Base-by-base conservation (phyloP, 1,140 invertebrate genomes). In the Eubasilissa regina region DNA sequence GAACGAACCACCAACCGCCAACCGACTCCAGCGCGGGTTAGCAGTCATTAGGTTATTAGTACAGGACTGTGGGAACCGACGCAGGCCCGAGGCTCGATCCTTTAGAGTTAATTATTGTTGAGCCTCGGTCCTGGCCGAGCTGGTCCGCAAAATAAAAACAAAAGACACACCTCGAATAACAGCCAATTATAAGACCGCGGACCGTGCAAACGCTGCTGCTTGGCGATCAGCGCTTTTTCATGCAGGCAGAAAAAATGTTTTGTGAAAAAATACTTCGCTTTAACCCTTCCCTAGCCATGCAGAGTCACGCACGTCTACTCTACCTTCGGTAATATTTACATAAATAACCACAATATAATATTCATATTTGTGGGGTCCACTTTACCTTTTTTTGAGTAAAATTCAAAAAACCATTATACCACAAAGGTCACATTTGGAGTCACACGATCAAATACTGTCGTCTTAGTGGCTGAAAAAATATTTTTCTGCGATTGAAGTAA, bases 101-200 rank as follows among this genome's bases (percentile, higher is more conserved):
- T 25, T 44, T 64, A 8, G 3, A 43, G 11, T 13, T 64, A 64
- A 64, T 58, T 64, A 64, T 58, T 21, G 21, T 15, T 11, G 7
- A 15, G 53, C n/a, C 53, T 9, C 51, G 55, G 55, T 11, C 17
- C 55, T 21, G 7, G 21, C 3, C 17, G 25, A n/a, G 3, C 13
- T 9, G 10, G 60, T 1, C 35, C 35, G 35, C 19, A 25, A 13
- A 64, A 64, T 11, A 44, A 64, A 64, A 64, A 25, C 60, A 64
- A 64, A 64, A 64, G 19, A n/a, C 21, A 6, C 60, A 12, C 55
- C 21, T 64, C 60, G 35, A 64, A 64, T 64, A 44, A 17, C 60
- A n/a, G 60, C 25, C 60, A 64, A 44, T 64, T 64, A 64, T 25
- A 64, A 64, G 35, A 21, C 55, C 60, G 60, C 13, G 25, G 35